Evolutionary conservation across 1,140 invertebrate genomes (phyloP), one percentile per base, ranked within the genome.

Genomic region (Mya arenaria): DNA sequence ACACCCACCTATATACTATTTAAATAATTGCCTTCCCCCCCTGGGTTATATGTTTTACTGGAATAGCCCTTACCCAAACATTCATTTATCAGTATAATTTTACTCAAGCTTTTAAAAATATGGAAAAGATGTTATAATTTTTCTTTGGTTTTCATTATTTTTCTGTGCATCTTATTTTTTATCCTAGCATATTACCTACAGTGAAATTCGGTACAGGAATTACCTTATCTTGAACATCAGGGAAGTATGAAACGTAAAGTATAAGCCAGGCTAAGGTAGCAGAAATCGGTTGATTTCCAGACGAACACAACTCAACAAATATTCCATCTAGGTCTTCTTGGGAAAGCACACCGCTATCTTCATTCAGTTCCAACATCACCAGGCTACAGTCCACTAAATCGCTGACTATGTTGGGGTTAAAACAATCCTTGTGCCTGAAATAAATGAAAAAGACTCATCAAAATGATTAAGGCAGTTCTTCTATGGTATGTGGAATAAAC

Each of bases 181-280:
- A n/a, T n/a, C n/a, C n/a, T n/a, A n/a, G n/a, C n/a, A n/a, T n/a
- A n/a, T n/a, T n/a, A n/a, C n/a, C n/a, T n/a, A n/a, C n/a, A n/a
- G n/a, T n/a, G n/a, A n/a, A n/a, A n/a, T n/a, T n/a, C n/a, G n/a
- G n/a, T n/a, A n/a, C n/a, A n/a, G 8, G 8, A 23, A 17, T 39
- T 17, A 91, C 88, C 55, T 86, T 77, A 25, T 92, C 93, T 90
- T 97, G 97, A 0, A 96, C 94, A 8, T 95, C 93, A 17, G 95
- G 95, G 93, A 97, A 92, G 17, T 94, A 91, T 0, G 96, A 96
- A 94, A 98, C 95, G 84, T 96, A 96, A 4, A 98, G 93, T 17
- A 98, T 91, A 85, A 97, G 96, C 98, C 98, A 99, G 19, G 96
- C 94, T 15, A 98, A 89, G 0, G 97, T 97, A 0, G 96, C 95